Evolutionary conservation across 1,140 invertebrate genomes (phyloP).

Genomic region (Calephelis nemesis): DNA sequence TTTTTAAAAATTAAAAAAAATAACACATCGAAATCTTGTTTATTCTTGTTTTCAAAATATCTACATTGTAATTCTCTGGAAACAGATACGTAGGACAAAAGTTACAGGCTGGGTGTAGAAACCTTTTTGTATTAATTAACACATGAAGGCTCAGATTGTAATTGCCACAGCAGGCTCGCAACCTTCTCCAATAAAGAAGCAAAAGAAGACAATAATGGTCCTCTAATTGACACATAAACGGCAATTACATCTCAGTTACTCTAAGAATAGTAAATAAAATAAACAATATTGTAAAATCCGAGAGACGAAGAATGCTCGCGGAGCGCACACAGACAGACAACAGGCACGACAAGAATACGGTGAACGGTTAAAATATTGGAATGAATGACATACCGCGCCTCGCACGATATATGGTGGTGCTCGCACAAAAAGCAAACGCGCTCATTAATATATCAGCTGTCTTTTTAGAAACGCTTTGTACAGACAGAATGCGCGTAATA

Average conservation of each 20-base stretch:
- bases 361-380: constrained; percentile 75
- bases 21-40: no score
- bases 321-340: constrained; percentile 51
- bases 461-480: constrained; percentile 68
- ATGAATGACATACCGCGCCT: constrained; percentile 76
- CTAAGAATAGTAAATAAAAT: constrained; percentile 18
- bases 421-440: constrained; percentile 70
- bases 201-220: not conserved
- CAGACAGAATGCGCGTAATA: constrained; percentile 42
- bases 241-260: constrained; percentile 15
- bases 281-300: constrained; percentile 15
- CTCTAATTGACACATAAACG: constrained; percentile 14
- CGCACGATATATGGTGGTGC: constrained; percentile 70
- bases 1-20: no score
- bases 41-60: no score
- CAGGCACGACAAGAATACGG: constrained; percentile 62
- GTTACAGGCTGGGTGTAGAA: no score
- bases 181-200: not conserved
- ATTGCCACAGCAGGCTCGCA: not conserved
- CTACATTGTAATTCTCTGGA: no score
- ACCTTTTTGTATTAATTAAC: no score
- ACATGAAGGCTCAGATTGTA: not conserved
- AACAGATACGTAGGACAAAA: no score
- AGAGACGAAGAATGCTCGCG: constrained; percentile 52
- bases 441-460: constrained; percentile 79